Base-by-base conservation (phyloP, 2,797 vertebrate genomes). In the Squalus acanthias region DNA sequence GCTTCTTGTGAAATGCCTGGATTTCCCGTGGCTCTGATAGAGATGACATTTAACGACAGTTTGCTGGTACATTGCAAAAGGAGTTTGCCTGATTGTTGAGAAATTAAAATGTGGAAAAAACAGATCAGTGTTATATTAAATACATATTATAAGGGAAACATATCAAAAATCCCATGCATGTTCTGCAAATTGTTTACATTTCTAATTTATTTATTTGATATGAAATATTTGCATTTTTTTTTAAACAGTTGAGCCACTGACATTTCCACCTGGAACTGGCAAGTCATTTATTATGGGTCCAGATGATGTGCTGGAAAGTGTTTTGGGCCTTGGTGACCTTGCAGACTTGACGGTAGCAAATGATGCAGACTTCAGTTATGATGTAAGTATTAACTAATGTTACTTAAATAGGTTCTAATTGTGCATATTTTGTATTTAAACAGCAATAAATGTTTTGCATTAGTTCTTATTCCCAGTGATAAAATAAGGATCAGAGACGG, bases 301-400 rank as follows among this genome's bases (percentile, higher is more conserved):
- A 74, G 99, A 99, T 97, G 99, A 99, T 97, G 99, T 99, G 96
- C 97, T 99, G 97, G 99, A 99, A 98, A 99, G 98, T 97, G 99
- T 99, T 96, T 98, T 99, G 97, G 99, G 99, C 97, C 97, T 99
- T 97, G 99, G 99, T 96, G 99, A 99, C 98, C 98, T 99, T 97
- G 99, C 99, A 96, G 99, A 99, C 98, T 99, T 99, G 98, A 99
- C 99, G 22, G 99, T 99, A 97, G 98, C 99, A 97, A 99, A 99
- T 97, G 99, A 99, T 97, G 98, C 98, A 92, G 99, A 99, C 97
- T 99, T 99, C 98, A 99, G 98, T 98, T 99, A 99, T 96, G 99
- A 99, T 97, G 99, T 99, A 98, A 99, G 98, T 98, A 97, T 96
- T 69, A 65, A 79, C 29, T 88, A 69, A 74, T 50, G 33, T 96